Evolutionary conservation across 2,113 vertebrate genomes (phyloP).

Genomic region (Notarius quadriscutis): DNA sequence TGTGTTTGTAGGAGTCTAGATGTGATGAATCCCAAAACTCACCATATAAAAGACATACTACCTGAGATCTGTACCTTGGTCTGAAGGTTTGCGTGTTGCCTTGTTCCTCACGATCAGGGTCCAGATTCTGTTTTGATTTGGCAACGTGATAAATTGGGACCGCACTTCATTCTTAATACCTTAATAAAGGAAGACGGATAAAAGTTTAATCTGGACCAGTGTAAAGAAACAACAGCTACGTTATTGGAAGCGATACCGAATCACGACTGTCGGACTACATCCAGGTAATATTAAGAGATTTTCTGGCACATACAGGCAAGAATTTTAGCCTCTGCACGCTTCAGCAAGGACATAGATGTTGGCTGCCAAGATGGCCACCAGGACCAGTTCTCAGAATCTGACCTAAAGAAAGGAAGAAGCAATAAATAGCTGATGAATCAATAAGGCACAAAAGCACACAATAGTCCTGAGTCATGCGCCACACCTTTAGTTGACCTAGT

Average conservation of each 20-base stretch:
- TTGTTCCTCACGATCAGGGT: constrained; percentile 81
- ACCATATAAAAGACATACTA: neutral
- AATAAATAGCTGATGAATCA: neutral
- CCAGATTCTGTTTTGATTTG: constrained; percentile 84
- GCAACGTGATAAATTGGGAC: constrained; percentile 84
- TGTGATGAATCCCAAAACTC: neutral
- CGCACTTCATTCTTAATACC: constrained; percentile 84
- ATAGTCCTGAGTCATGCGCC: constrained; percentile 6
- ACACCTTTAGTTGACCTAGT: neutral
- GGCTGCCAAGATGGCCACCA: constrained; percentile 89
- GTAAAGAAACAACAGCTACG: neutral
- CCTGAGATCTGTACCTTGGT: constrained; percentile 24
- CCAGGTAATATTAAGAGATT: neutral
- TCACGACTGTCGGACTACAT: neutral
- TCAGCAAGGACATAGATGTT: constrained; percentile 89
- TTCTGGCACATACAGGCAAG: constrained; percentile 77
- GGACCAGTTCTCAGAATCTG: constrained; percentile 72
- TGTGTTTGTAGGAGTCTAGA: neutral
- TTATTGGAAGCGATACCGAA: neutral
- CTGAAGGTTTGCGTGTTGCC: constrained; percentile 18
- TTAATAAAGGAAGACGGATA: constrained; percentile 47
- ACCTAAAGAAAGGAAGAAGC: constrained; percentile 60
- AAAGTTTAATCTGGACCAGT: neutral
- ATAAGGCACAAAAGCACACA: neutral
- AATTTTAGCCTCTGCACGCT: constrained; percentile 85